phyloP scores from a whole-genome alignment of 2,113 vertebrate genomes.

The Synchiropus splendidus region DNA sequence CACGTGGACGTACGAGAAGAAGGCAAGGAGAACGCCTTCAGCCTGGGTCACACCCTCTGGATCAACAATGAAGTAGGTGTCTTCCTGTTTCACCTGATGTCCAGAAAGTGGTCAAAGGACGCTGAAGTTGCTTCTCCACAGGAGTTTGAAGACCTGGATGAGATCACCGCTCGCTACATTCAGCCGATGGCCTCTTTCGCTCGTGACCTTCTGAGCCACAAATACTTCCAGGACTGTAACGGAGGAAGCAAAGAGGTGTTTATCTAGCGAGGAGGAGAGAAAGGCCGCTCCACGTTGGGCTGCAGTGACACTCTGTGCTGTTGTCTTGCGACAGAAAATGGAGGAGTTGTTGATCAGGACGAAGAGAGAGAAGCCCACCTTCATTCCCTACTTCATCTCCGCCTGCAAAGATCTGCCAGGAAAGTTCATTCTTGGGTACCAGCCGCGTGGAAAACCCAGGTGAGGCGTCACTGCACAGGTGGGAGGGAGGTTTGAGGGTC shows the following conservation, averaged over 20 bases:
- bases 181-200: slow-evolving; percentile 98
- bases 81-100: not conserved
- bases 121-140: slow-evolving; percentile 30
- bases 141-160: slow-evolving; percentile 98
- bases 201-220: slow-evolving; percentile 87
- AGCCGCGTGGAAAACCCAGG: slow-evolving; percentile 94
- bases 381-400: slow-evolving; percentile 93
- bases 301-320: not conserved
- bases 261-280: not conserved
- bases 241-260: slow-evolving; percentile 81
- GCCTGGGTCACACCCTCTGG: slow-evolving; percentile 91
- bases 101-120: no score
- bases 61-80: slow-evolving; percentile 84
- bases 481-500: no score
- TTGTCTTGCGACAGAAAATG: slow-evolving; percentile 78
- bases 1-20: slow-evolving; percentile 93
- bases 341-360: slow-evolving; percentile 84
- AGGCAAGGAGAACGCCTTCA: slow-evolving; percentile 98
- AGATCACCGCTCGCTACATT: slow-evolving; percentile 94
- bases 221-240: slow-evolving; percentile 90
- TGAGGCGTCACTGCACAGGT: slow-evolving; percentile 49
- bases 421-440: slow-evolving; percentile 94
- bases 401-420: slow-evolving; percentile 93
- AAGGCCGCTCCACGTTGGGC: no score
- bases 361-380: slow-evolving; percentile 95